Evolutionary conservation across 2,113 vertebrate species (phyloP), one percentile per base, ranked within the genome.

Genomic region (Mobula birostris): DNA sequence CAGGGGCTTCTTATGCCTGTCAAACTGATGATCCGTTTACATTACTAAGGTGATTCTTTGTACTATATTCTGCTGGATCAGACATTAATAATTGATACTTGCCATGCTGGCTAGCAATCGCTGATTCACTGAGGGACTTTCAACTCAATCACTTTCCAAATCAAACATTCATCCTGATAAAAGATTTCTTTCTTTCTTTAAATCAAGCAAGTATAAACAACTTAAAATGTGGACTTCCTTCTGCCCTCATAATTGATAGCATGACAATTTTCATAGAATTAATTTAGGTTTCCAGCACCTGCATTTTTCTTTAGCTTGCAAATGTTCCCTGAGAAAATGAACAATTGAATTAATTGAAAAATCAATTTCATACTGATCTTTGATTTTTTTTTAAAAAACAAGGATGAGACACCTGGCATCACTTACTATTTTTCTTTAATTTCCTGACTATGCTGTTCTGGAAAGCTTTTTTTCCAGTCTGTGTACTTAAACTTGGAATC

Each of bases 61-160:
- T 74, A 24, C 91, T 48, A 74, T 74, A 56, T 27, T 19, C 91
- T 74, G 66, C 27, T 24, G 12, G 66, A 74, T 48, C 68, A 74
- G 9, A 76, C 36, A 74, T 56, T 74, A 70, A 74, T 27, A 74
- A 93, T 40, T 93, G 40, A 93, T 76, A 70, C 19, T 27, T 6
- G 7, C 21, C 5, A 27, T 56, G 36, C 24, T 29, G 70, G 21
- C 24, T 24, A 56, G 40, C 15, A 70, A 21, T 92, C n/a, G 24
- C 88, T 70, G 29, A 40, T 24, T 92, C 66, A 70, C 32, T 36
- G 29, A 11, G 66, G 63, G 88, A 68, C 1, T 92, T 72, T 21
- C 56, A 74, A 56, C 11, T 93, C 68, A 93, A 93, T 93, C 70
- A 56, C 91, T 93, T 56, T 27, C 91, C 40, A 24, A 93, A 93